phyloP scores from a whole-genome alignment of 1,140 invertebrate species.

The Aphelinus atriplicis region DNA sequence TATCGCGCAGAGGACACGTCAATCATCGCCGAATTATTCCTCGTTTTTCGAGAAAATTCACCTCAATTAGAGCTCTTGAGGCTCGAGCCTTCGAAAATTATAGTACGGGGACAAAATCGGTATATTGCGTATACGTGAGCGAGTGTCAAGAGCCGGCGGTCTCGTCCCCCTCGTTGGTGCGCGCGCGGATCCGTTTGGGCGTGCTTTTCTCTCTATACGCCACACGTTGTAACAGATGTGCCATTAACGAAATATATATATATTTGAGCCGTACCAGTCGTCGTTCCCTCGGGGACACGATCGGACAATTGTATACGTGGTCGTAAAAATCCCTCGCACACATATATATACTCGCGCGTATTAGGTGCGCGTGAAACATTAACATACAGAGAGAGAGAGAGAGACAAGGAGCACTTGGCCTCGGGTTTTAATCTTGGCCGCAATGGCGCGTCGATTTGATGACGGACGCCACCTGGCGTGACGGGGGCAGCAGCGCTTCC shows the following conservation, averaged over 20 bases:
- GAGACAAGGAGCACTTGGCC: background rate
- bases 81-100: no score
- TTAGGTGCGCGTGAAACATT: no score
- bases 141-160: no score
- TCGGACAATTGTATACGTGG: background rate
- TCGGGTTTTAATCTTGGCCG: slow-evolving; percentile 12
- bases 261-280: slow-evolving; percentile 27
- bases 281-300: slow-evolving; percentile 12
- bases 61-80: no score
- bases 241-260: slow-evolving; percentile 28
- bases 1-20: no score
- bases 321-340: slow-evolving; percentile 24
- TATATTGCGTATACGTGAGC: no score
- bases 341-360: no score
- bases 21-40: no score
- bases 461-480: slow-evolving; percentile 35
- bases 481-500: slow-evolving; percentile 15
- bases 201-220: slow-evolving; percentile 16
- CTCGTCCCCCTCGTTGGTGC: background rate
- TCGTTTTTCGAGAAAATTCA: no score
- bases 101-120: no score
- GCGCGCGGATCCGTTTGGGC: background rate
- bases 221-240: slow-evolving; percentile 30
- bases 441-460: slow-evolving; percentile 1
- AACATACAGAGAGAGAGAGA: no score